Conservation (phyloP, 1,140 invertebrate genomes). For the Neuroterus valhalla region DNA sequence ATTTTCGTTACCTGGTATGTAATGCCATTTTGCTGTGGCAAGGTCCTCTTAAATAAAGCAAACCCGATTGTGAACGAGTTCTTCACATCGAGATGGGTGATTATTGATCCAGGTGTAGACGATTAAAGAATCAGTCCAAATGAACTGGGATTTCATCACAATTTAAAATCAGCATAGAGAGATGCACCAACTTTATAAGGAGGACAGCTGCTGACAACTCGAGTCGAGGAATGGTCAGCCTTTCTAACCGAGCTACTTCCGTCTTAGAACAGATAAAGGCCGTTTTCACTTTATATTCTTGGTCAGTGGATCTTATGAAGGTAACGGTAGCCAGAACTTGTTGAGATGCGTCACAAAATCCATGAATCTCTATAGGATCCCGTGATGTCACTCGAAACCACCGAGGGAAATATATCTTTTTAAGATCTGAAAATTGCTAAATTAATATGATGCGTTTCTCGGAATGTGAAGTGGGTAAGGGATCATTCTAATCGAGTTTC, state of each 20-base stretch:
- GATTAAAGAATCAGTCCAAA: too few relatives aligned
- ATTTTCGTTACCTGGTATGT: too few relatives aligned
- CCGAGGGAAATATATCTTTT: too few relatives aligned
- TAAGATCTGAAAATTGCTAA: too few relatives aligned
- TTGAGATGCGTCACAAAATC: too few relatives aligned
- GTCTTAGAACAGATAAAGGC: not conserved
- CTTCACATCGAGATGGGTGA: slow-evolving; percentile 53
- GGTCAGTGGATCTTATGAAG: slow-evolving; percentile 43
- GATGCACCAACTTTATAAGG: slow-evolving; percentile 39
- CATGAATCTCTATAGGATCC: too few relatives aligned
- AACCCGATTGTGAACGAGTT: slow-evolving; percentile 59
- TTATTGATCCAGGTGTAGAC: too few relatives aligned
- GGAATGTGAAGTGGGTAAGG: too few relatives aligned
- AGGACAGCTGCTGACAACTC: not conserved
- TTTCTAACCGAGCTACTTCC: not conserved
- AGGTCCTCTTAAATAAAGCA: slow-evolving; percentile 49
- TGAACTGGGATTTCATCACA: not conserved
- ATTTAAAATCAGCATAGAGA: slow-evolving; percentile 1
- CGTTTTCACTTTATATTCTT: slow-evolving; percentile 51
- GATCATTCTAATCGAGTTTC: slow-evolving; percentile 62
- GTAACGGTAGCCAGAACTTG: too few relatives aligned
- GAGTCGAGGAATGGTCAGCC: not conserved
- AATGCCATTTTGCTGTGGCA: slow-evolving; percentile 39
- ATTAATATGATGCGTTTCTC: slow-evolving; percentile 35
- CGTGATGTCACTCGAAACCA: too few relatives aligned